A percentile compares a stretch with the other conserved stretches of the same genome.
Evolutionary conservation across 2,797 vertebrate species (phyloP).

Genomic region (Meriones psammophilus): DNA sequence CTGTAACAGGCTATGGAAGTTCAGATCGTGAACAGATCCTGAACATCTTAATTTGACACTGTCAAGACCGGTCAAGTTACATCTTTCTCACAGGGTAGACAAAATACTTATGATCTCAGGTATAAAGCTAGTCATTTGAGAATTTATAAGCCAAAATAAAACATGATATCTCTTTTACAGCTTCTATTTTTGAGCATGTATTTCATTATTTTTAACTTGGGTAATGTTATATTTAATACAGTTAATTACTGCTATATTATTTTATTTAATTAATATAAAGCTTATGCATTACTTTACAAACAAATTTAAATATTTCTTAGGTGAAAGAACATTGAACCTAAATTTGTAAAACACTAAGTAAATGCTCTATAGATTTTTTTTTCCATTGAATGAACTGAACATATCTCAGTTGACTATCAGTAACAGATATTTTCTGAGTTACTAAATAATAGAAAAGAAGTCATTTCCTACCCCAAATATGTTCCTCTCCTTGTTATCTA

Average conservation of each 20-base stretch:
- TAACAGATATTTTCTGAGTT: neutral
- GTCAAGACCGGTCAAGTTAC: slow-evolving; percentile 62
- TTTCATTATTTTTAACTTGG: slow-evolving; percentile 47
- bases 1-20: slow-evolving; percentile 50
- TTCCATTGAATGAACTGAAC: neutral
- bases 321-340: neutral
- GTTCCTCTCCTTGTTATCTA: neutral
- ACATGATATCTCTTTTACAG: neutral
- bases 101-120: slow-evolving; percentile 46
- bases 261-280: slow-evolving; percentile 30
- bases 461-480: neutral
- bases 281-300: neutral
- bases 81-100: slow-evolving; percentile 19
- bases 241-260: neutral
- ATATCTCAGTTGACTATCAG: neutral
- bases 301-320: slow-evolving; percentile 21
- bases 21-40: slow-evolving; percentile 47
- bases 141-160: slow-evolving; percentile 25
- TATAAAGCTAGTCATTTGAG: slow-evolving; percentile 51
- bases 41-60: slow-evolving; percentile 54
- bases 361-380: neutral
- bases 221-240: neutral
- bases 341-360: neutral
- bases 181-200: neutral
- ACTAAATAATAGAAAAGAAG: neutral